Conservation (phyloP, 1,140 invertebrate species). For the Caenorhabditis remanei region DNA sequence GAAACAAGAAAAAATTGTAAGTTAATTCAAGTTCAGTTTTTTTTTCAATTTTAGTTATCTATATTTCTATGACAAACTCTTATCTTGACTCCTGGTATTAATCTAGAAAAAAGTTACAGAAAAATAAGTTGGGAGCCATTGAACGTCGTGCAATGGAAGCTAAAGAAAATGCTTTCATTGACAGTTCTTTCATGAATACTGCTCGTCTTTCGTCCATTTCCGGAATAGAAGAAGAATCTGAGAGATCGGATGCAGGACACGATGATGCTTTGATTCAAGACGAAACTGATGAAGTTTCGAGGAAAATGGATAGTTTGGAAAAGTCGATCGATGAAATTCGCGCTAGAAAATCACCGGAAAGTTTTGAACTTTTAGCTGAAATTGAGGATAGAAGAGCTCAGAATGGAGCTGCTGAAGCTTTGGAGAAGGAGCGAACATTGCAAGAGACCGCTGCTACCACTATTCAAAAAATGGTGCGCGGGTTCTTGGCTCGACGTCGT, state of each 20-base stretch:
- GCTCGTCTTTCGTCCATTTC: no score
- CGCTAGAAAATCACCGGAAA: background rate
- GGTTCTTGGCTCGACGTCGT: background rate
- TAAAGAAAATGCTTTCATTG: background rate
- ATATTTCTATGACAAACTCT: no score
- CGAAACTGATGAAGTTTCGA: background rate
- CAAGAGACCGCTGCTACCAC: background rate
- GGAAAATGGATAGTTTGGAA: background rate
- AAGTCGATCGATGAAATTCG: background rate
- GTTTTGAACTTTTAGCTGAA: background rate
- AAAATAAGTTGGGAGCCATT: background rate
- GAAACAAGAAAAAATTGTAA: slow-evolving; percentile 27
- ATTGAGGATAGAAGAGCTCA: background rate
- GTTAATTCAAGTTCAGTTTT: background rate
- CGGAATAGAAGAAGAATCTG: background rate
- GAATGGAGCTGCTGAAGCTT: background rate
- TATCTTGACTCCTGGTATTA: background rate
- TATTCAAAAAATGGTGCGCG: slow-evolving; percentile 30
- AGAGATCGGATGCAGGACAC: background rate
- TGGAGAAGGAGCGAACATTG: background rate
- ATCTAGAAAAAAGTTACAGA: background rate
- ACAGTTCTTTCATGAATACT: background rate
- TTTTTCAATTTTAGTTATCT: no score
- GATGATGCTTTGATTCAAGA: background rate
- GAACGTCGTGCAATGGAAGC: background rate